Evolutionary conservation across 2,888 invertebrate species (phyloP), one percentile per base, ranked within the genome.

Genomic region (Leptinotarsa tumamoca): DNA sequence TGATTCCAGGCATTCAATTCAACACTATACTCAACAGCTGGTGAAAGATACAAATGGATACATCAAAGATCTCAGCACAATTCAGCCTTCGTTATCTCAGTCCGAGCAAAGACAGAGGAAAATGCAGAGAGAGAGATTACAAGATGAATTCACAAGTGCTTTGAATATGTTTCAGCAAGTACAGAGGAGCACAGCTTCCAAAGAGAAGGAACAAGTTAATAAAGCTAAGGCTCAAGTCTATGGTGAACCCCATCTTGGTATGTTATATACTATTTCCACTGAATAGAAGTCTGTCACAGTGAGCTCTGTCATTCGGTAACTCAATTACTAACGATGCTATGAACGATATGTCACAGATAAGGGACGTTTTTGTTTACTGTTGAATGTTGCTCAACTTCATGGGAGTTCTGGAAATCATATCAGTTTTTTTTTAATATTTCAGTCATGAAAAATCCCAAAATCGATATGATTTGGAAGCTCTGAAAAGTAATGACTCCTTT

Each of bases 1-100:
- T 10, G 4, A 18, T 88, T 89, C 27, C 86, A 97, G 97, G 75
- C 96, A 97, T 87, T 95, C 98, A 89, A 95, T 98, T 82, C 97
- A 97, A 88, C 97, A 97, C 87, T 97, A 98, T 87, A 98, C 98
- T 0, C 96, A 98, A 87, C 96, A 97, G 86, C 89, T 98, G 85
- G 97, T 96, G 0, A 97, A 97, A 87, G 98, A 98, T 86, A 98
- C 98, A 0, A 96, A 94, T 84, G 92, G 93, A 54, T 93, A 95
- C 88, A 90, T 98, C 80, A 96, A 96, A 89, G 95, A 96, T 81
- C 90, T 98, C 83, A 91, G 91, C 89, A 92, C 92, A 82, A 89
- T 94, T 79, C 90, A 92, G 1, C 87, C 90, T 4, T 89, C 91
- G 27, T 84, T 89, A 4, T 90, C 91, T 0, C 91, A 90, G 56